Evolutionary conservation across 2,113 vertebrate genomes (phyloP), one percentile per base, ranked within the genome.

Genomic region (Aythya baeri): DNA sequence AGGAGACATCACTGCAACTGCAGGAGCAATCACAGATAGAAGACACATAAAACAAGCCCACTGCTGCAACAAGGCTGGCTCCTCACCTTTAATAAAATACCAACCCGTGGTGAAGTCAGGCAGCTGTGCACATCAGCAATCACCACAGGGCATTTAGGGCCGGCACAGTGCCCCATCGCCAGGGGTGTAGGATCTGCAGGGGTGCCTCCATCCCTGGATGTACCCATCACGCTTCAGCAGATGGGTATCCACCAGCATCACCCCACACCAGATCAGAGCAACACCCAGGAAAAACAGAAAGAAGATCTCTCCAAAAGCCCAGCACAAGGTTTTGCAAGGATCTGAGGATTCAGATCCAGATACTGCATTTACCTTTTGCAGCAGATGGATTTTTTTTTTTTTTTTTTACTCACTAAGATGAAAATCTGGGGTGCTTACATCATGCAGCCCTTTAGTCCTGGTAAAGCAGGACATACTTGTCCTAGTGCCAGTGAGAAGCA

Each of bases 221-320:
- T 10, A 22, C 32, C 25, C 0, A 0, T 3, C 41, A 18, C 0
- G 0, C 49, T 88, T 25, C 9, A 1, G 63, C 43, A 83, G 21
- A 8, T 0, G 0, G 62, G 29, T 34, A 34, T 50, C 61, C 62
- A 15, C 46, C 84, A 77, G 6, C 57, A 34, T 17, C 8, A 3
- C 7, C 63, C 44, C 12, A 4, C 44, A 21, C 5, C 25, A 6
- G 22, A 8, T 5, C 14, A 38, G n/a, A 46, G 6, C 10, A 78
- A 9, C 5, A 4, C 29, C 13, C 12, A 31, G n/a, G n/a, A 61
- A 63, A 72, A 72, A 6, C 38, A 92, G 32, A 46, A 83, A 71
- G 20, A 55, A 50, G n/a, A 38, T 25, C 4, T 68, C 62, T 91
- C 67, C 81, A 89, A 84, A 66, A 3, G 17, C 6, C 10, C n/a